These are phyloP conservation scores for Phataginus tetradactyla DNA, from an alignment of 2,797 vertebrate species.

Conservation along the genomic window DNA sequence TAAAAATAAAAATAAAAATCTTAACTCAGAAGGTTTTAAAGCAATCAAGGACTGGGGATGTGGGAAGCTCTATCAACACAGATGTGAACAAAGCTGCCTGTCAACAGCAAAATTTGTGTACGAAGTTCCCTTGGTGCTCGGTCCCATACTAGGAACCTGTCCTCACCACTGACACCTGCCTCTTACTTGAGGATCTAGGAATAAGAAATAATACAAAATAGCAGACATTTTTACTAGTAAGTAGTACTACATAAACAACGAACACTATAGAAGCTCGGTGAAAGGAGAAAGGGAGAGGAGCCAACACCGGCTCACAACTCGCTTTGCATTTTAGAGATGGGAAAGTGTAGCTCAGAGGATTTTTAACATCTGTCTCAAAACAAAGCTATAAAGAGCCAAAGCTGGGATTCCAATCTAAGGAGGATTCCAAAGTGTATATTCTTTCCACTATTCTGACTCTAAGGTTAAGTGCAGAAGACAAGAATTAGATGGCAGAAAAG, in stretches of 20 bases:
- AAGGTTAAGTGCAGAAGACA: not conserved
- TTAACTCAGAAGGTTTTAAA: not conserved
- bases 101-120: not conserved
- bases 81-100: not conserved
- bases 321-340: not conserved
- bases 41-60: not conserved
- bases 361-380: not conserved
- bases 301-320: not conserved
- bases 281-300: not conserved
- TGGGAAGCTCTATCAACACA: not conserved
- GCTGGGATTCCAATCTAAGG: not conserved
- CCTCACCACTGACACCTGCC: not conserved
- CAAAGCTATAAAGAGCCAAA: not conserved
- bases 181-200: not conserved
- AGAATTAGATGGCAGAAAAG: not conserved
- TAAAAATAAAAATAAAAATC: not conserved
- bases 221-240: not conserved
- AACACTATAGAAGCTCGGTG: not conserved
- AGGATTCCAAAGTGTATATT: not conserved
- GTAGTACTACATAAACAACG: not conserved
- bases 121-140: too few species aligned
- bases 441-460: not conserved
- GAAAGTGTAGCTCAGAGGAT: not conserved
- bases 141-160: not conserved
- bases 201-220: not conserved